A percentile compares a stretch with the other conserved stretches of the same genome.
These are phyloP conservation scores for Bolinopsis microptera DNA, from an alignment of 37 sponge, comb jelly and placozoan genomes.

Conservation along the genomic window DNA sequence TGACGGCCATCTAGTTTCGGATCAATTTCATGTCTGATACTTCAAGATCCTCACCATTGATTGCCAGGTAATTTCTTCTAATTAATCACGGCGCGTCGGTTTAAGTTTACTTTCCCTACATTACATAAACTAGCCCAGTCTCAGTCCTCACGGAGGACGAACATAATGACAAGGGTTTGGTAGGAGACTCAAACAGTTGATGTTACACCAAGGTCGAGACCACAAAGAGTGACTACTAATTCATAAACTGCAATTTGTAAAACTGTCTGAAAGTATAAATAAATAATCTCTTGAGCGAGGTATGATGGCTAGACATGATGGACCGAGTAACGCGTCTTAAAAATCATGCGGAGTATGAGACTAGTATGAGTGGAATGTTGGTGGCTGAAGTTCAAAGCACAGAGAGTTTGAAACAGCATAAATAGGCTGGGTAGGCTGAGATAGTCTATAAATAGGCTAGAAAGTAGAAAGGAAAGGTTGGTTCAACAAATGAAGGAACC, in stretches of 20 bases:
- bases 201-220: neutral
- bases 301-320: neutral
- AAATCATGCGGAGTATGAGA: too few species aligned
- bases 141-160: neutral
- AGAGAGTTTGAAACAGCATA: too few species aligned
- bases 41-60: neutral
- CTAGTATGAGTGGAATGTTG: too few species aligned
- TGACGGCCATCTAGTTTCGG: neutral
- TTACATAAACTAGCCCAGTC: neutral
- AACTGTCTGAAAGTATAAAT: neutral
- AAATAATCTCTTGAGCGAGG: neutral
- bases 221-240: neutral
- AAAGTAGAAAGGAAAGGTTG: too few species aligned
- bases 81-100: neutral
- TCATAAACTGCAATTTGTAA: neutral
- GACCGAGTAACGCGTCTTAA: too few species aligned
- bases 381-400: too few species aligned
- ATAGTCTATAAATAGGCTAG: too few species aligned
- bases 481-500: too few species aligned
- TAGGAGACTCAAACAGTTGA: neutral
- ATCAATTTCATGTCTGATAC: neutral
- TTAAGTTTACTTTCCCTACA: neutral
- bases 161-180: neutral
- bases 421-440: too few species aligned
- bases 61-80: neutral